Evolutionary conservation across 2,888 invertebrate species (phyloP).

Genomic region (Allacma fusca): DNA sequence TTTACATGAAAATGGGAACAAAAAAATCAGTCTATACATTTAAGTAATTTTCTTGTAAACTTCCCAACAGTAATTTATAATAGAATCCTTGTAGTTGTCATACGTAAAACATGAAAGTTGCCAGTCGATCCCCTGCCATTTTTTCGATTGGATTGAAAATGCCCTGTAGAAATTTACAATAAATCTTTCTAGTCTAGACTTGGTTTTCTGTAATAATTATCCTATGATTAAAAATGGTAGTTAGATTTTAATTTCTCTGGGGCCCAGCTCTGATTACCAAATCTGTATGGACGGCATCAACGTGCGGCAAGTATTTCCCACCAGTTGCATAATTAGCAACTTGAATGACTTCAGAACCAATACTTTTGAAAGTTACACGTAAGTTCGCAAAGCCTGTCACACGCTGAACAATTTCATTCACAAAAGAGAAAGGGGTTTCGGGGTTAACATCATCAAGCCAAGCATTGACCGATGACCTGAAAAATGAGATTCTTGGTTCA

Average conservation of each 20-base stretch:
- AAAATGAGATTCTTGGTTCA: not conserved
- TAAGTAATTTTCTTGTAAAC: not conserved
- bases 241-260: too few species aligned
- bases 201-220: too few species aligned
- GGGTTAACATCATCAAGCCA: constrained; percentile 28
- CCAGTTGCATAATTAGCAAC: constrained; percentile 66
- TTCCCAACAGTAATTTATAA: not conserved
- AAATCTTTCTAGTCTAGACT: too few species aligned
- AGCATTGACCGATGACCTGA: constrained; percentile 52
- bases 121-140: constrained; percentile 60
- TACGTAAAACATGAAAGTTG: constrained; percentile 63
- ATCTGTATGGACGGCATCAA: constrained; percentile 57
- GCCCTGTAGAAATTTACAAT: not conserved
- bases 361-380: constrained; percentile 2
- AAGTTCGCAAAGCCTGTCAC: constrained; percentile 38
- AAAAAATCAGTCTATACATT: too few species aligned
- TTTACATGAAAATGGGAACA: constrained; percentile 13
- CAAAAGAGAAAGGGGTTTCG: not conserved
- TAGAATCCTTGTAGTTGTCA: too few species aligned
- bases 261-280: too few species aligned
- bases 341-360: constrained; percentile 59
- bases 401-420: constrained; percentile 45
- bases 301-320: constrained; percentile 66
- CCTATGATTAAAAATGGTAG: too few species aligned
- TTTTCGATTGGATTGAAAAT: not conserved